A percentile compares a stretch with the other conserved stretches of the same genome.
phyloP scores from a whole-genome alignment of 2,888 invertebrate species.

The Chalcis sispes region DNA sequence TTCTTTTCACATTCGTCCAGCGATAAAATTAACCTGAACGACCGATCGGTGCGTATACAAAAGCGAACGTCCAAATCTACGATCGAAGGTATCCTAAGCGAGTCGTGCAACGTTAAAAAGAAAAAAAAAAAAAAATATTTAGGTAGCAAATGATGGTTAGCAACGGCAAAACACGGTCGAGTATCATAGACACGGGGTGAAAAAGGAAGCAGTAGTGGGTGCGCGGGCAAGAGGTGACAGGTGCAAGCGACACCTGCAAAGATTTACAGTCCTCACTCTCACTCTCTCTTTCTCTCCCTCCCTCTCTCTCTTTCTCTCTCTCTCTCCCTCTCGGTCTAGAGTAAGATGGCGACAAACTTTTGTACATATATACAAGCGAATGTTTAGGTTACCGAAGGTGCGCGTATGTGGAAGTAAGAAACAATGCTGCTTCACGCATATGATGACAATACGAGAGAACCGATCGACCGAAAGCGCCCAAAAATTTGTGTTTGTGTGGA shows the following conservation, averaged over 20 bases:
- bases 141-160: not conserved
- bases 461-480: constrained; percentile 5
- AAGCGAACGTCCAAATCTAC: too few species aligned
- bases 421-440: too few species aligned
- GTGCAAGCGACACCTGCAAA: constrained; percentile 67
- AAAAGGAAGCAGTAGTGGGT: constrained; percentile 12
- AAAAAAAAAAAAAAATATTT: constrained; percentile 10
- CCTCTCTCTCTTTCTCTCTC: constrained; percentile 45
- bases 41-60: too few species aligned
- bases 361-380: not conserved
- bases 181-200: constrained; percentile 35
- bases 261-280: constrained; percentile 64
- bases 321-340: not conserved
- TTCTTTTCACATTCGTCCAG: not conserved
- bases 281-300: not conserved
- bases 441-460: too few species aligned
- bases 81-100: too few species aligned
- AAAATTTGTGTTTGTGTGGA: not conserved
- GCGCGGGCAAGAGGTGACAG: constrained; percentile 61
- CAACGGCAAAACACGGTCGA: not conserved
- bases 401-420: too few species aligned
- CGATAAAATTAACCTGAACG: constrained; percentile 8
- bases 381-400: not conserved
- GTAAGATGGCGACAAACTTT: too few species aligned
- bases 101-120: too few species aligned